phyloP scores from a whole-genome alignment of 2,888 invertebrate species.

The Hedychridium roseum region DNA sequence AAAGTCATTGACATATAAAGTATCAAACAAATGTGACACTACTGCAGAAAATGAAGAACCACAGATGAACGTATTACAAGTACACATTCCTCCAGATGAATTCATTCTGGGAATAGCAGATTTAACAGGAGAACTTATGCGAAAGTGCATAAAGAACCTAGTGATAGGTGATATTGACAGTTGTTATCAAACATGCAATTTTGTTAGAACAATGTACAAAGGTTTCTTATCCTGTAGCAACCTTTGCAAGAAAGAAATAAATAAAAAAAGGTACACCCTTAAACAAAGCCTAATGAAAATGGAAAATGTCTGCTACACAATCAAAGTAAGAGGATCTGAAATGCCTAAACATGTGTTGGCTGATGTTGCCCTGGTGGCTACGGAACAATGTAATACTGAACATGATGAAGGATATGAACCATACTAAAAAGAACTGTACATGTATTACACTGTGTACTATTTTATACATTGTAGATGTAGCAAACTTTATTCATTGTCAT shows the following conservation, averaged over 20 bases:
- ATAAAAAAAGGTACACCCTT: conserved; percentile 75
- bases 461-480: no score
- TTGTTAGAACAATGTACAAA: conserved; percentile 74
- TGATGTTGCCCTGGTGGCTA: conserved; percentile 64
- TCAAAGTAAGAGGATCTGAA: conserved; percentile 82
- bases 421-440: conserved; percentile 33
- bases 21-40: conserved; percentile 23
- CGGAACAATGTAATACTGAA: conserved; percentile 58
- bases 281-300: conserved; percentile 82
- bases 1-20: conserved; percentile 65
- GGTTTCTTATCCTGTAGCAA: conserved; percentile 71
- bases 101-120: conserved; percentile 84
- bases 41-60: conserved; percentile 12
- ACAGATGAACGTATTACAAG: conserved; percentile 28
- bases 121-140: conserved; percentile 90
- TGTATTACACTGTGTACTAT: no score
- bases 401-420: conserved; percentile 66
- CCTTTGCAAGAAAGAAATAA: conserved; percentile 70
- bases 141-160: conserved; percentile 84
- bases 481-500: not conserved
- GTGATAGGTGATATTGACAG: conserved; percentile 77
- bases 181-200: conserved; percentile 76
- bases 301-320: conserved; percentile 83
- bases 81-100: conserved; percentile 65
- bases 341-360: conserved; percentile 76